Evolutionary conservation across 2,888 invertebrate species (phyloP).

Genomic region (Microctonus brassicae): DNA sequence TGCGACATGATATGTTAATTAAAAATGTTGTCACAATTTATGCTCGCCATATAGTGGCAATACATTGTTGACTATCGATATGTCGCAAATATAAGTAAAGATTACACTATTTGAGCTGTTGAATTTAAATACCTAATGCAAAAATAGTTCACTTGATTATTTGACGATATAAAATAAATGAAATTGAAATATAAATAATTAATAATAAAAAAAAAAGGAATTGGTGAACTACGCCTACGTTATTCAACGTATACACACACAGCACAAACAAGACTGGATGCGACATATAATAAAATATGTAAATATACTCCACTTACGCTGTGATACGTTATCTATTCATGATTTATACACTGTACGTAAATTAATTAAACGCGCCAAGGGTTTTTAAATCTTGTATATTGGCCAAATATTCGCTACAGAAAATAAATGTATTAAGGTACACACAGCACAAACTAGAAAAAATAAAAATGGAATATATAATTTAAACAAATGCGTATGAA

Average conservation of each 20-base stretch:
- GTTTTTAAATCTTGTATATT: neutral
- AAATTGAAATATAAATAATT: no score
- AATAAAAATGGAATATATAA: neutral
- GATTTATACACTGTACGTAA: neutral
- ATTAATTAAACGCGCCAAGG: neutral
- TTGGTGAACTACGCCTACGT: neutral
- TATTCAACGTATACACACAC: neutral
- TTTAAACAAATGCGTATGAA: neutral
- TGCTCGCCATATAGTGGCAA: neutral
- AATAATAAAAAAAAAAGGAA: neutral
- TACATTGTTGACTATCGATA: neutral
- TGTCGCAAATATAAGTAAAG: neutral
- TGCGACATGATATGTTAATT: neutral
- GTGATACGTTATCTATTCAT: conserved; percentile 15
- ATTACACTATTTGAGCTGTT: neutral
- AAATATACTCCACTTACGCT: conserved; percentile 13
- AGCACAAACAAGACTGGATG: conserved; percentile 10
- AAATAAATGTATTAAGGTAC: neutral
- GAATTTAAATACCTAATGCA: neutral
- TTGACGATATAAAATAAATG: neutral
- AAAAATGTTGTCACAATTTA: conserved; percentile 3
- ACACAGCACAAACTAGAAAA: neutral
- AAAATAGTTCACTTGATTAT: neutral
- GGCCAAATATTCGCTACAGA: neutral
- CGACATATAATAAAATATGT: neutral